Base-by-base conservation (phyloP, 2,888 invertebrate genomes). In the Agrilus mali region DNA sequence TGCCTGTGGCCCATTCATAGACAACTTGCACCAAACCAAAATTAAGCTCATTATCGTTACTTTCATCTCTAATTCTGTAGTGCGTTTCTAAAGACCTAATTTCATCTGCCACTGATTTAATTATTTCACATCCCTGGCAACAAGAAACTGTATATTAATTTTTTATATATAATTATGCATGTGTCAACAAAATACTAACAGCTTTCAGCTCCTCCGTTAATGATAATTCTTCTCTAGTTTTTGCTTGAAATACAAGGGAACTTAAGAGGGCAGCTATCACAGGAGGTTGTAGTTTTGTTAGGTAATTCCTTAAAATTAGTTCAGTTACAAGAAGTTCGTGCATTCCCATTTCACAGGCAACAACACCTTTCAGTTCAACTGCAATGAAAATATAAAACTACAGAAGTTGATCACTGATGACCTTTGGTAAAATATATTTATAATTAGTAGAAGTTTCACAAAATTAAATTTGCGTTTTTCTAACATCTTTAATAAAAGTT, bases 191-290 rank as follows among this genome's bases (percentile, higher is more conserved):
- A 22, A 27, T 5, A 40, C 41, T 43, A 53, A 77, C 78, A 62
- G 73, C 64, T 46, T 73, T 67, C 33, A 87, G 64, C 41, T 73
- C 73, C 17, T 74, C 73, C 0, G 77, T 74, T 3, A 82, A 63
- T 7, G 66, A 65, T 12, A 77, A 80, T 35, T 50, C 48, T 4
- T 33, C 33, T 45, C 78, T 74, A 0, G 75, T 79, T 60, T 84
- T 84, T 42, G 85, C 85, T 69, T 95, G 90, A 67, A 90, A 96
- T 34, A 98, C 94, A 51, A 96, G 75, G 41, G 87, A 83, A 1
- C 96, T 97, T 34, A 98, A 70, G 34, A 97, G 64, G 0, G 96
- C 94, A 0, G 95, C 96, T 37, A 97, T 93, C 68, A 96, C 95
- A 0, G 88, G 83, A 0, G 93, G 86, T 48, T 80, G 78, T 47